Percentiles rank a stretch among this genome's conserved stretches.
Conservation (phyloP, 1,140 invertebrate species). For the Drosophila lacertosa region DNA sequence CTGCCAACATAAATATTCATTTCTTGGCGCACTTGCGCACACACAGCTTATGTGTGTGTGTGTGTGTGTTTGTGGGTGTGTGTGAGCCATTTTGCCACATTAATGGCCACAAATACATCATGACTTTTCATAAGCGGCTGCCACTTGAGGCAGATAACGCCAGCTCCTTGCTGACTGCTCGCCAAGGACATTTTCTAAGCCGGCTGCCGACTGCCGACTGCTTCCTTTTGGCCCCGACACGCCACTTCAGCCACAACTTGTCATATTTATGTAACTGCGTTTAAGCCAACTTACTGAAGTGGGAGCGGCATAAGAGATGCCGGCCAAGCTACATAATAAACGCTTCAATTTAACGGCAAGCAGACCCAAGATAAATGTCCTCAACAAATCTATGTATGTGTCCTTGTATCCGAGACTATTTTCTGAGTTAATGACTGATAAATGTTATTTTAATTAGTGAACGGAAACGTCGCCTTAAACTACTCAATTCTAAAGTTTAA, state of each 20-base stretch:
- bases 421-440: slow-evolving; percentile 16
- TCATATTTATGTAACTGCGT: slow-evolving; percentile 76
- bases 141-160: slow-evolving; percentile 72
- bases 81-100: slow-evolving; percentile 70
- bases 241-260: slow-evolving; percentile 58
- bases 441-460: slow-evolving; percentile 13
- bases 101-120: slow-evolving; percentile 80
- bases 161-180: slow-evolving; percentile 9
- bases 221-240: slow-evolving; percentile 34
- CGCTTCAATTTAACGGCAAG: slow-evolving; percentile 60
- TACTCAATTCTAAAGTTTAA: neutral
- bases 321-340: slow-evolving; percentile 62
- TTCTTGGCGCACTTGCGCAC: slow-evolving; percentile 49
- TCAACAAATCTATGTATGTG: too few species aligned
- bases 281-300: slow-evolving; percentile 62
- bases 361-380: slow-evolving; percentile 39
- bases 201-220: slow-evolving; percentile 6
- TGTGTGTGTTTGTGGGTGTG: slow-evolving; percentile 23
- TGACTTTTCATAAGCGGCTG: slow-evolving; percentile 76
- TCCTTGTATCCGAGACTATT: too few species aligned
- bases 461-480: neutral
- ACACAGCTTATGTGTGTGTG: slow-evolving; percentile 35
- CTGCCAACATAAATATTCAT: slow-evolving; percentile 76
- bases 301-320: slow-evolving; percentile 16
- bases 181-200: slow-evolving; percentile 48